Evolutionary conservation across 2,888 invertebrate species (phyloP).

Genomic region (Beris chalybata): DNA sequence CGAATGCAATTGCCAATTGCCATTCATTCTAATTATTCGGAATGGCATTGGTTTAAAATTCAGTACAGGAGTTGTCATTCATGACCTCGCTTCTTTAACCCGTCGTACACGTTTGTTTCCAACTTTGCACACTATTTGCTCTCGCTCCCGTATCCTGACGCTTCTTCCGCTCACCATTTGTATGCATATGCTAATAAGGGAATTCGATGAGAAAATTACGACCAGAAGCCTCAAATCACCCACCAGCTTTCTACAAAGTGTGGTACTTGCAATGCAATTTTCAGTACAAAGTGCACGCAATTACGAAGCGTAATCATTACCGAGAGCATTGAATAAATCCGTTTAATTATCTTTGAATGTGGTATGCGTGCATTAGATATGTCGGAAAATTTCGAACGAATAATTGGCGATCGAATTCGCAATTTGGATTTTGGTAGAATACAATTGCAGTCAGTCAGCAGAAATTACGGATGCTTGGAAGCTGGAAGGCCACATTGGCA

Average conservation of each 20-base stretch:
- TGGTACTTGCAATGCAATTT: background rate
- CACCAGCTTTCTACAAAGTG: background rate
- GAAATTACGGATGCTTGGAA: too few species aligned
- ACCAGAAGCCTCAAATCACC: background rate
- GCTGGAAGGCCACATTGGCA: too few species aligned
- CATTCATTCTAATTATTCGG: constrained; percentile 17
- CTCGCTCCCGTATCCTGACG: background rate
- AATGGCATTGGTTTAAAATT: constrained; percentile 4
- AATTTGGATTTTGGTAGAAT: too few species aligned
- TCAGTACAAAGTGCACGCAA: background rate
- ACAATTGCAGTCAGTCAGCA: too few species aligned
- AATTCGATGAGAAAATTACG: background rate
- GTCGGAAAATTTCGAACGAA: too few species aligned
- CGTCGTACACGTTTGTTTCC: background rate
- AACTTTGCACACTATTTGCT: background rate
- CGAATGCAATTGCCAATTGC: background rate
- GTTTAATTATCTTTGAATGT: too few species aligned
- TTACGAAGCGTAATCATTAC: background rate
- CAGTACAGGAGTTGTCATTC: constrained; percentile 2
- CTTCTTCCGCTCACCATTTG: background rate
- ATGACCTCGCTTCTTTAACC: background rate
- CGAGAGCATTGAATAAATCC: too few species aligned
- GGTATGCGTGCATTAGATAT: too few species aligned
- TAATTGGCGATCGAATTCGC: too few species aligned
- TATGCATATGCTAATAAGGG: background rate